Base-by-base conservation (phyloP, 2,113 vertebrate species). In the Ardeotis arabs region DNA sequence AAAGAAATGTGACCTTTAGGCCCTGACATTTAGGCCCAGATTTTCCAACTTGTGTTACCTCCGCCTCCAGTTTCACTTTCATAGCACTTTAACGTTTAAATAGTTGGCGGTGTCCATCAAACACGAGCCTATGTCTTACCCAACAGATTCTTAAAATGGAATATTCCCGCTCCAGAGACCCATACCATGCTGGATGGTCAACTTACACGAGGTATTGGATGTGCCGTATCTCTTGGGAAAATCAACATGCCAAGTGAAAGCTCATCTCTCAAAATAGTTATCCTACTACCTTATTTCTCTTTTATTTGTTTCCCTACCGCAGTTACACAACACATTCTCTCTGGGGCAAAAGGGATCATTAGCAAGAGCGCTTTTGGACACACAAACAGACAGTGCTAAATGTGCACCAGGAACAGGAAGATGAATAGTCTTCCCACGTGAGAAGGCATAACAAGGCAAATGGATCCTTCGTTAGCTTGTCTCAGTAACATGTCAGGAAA, bases 1-100 rank as follows among this genome's bases (percentile, higher is more conserved):
- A 3, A 79, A 47, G 24, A 87, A 95, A 89, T 79, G 67, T 91
- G 96, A 96, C 84, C 94, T 96, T 96, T 96, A 80, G 74, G 78
- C 13, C n/a, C 58, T 97, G 95, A 96, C 93, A 95, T 96, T 96
- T 95, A 95, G 89, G 74, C 70, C 53, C 67, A 63, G 67, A 92
- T 93, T 94, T 93, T 83, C 78, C 77, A 92, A 94, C 81, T 95
- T 93, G 86, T 79, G 81, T 73, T 94, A 95, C 87, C 89, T 97
- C 92, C 39, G 66, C 89, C 94, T 96, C 94, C 81, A 94, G 86
- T 96, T 96, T 95, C 96, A 97, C 91, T 35, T 95, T 87, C 81
- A 77, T 29, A 93, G 70, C 89, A 83, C 69, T 94, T 56, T 44
- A 76, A 63, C 8, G 35, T 89, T 72, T 87, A 87, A 96, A 89